Evolutionary conservation across 1,140 invertebrate species (phyloP), one percentile per base, ranked within the genome.

Genomic region (Metopolophium dirhodum): DNA sequence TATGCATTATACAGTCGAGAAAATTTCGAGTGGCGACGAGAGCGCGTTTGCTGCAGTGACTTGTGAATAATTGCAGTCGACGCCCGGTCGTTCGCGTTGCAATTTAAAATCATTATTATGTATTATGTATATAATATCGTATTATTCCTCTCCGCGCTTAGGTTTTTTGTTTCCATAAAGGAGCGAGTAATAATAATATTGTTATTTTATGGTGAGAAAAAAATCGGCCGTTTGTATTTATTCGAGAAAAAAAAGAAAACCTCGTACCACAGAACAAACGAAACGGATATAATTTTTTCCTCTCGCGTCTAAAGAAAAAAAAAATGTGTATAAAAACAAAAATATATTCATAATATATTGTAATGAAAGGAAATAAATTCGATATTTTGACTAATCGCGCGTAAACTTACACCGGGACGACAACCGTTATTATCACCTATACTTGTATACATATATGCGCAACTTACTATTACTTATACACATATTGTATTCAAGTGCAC

Each of bases 61-160:
- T 68, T 68, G 61, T 68, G 61, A 68, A 68, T 68, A 68, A 68
- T 68, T 68, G 61, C 61, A 68, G 61, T 68, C 61, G 61, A 68
- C 61, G 61, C 61, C 30, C 61, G 30, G 61, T n/a, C 61, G 61
- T 68, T n/a, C 61, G 30, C 61, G 61, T 68, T 68, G 61, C 30
- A 68, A 68, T 68, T 68, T 68, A n/a, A 68, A 68, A 68, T 68
- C 61, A 30, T 68, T 68, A 68, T 68, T n/a, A 68, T 61, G 26
- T 30, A 61, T 61, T 61, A 61, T 68, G 61, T 68, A 68, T 14
- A 68, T 68, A 68, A 68, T 68, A 68, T 68, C 30, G 61, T n/a
- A n/a, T 68, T 68, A n/a, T 68, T n/a, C 11, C 11, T 68, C 11
- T 7, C 0, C 30, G 26, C 9, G 30, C 9, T 68, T n/a, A 68